phyloP scores from a whole-genome alignment of 2,113 vertebrate genomes.

The Crypturellus undulatus region DNA sequence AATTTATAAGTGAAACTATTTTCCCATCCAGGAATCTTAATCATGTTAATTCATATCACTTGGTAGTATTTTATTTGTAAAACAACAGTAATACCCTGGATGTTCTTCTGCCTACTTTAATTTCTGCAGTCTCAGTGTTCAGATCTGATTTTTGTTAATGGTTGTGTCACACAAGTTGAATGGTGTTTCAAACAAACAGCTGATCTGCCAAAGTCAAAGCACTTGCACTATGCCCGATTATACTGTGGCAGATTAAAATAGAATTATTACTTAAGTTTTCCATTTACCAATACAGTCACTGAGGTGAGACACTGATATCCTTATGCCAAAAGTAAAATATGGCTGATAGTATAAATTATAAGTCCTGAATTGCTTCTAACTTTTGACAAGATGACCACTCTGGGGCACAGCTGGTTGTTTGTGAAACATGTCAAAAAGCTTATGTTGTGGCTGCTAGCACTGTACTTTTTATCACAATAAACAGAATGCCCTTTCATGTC shows the following conservation, averaged over 20 bases:
- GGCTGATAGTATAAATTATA: neutral
- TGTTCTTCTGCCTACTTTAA: too few relatives aligned
- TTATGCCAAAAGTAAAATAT: neutral
- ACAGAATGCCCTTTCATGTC: constrained; percentile 59
- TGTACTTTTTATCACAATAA: neutral
- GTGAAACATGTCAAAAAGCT: constrained; percentile 49
- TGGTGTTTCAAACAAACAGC: neutral
- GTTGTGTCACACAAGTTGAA: neutral
- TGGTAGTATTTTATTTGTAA: neutral
- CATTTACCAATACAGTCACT: neutral
- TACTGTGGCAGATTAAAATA: neutral
- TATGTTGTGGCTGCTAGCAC: constrained; percentile 56
- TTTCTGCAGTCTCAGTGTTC: rapidly evolving
- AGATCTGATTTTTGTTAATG: neutral
- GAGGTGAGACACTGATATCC: neutral
- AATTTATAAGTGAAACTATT: neutral
- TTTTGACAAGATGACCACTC: constrained; percentile 14
- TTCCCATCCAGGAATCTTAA: neutral
- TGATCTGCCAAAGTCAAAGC: neutral
- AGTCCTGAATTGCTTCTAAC: neutral
- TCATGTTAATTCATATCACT: neutral
- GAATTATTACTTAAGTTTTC: neutral
- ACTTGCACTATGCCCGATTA: neutral
- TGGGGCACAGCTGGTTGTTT: constrained; percentile 61
- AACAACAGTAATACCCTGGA: neutral